phyloP scores from a whole-genome alignment of 2,888 invertebrate genomes.

The Nomada hirtipes region DNA sequence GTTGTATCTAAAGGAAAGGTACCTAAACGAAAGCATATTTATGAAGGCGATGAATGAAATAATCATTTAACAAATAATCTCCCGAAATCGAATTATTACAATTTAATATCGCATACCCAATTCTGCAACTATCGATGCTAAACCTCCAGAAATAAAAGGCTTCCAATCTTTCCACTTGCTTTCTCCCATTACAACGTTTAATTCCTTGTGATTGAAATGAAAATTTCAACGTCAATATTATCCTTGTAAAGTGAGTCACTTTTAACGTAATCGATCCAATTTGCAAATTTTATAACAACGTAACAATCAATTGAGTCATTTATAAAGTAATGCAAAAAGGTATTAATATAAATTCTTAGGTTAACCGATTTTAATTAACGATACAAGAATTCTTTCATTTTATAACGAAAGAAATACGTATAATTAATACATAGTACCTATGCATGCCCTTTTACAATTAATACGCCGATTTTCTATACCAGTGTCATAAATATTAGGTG shows the following conservation, averaged over 20 bases:
- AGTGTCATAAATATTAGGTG: neutral
- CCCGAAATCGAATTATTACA: neutral
- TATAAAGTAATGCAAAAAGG: neutral
- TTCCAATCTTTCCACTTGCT: slow-evolving; percentile 96
- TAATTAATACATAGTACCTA: neutral
- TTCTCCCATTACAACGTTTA: slow-evolving; percentile 88
- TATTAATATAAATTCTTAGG: slow-evolving; percentile 4
- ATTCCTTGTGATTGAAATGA: slow-evolving; percentile 13
- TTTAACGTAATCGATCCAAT: neutral
- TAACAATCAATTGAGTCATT: neutral
- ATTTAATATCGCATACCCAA: slow-evolving; percentile 88
- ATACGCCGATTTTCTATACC: neutral
- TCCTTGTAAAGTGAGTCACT: neutral
- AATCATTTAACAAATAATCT: neutral
- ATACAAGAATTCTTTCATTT: neutral
- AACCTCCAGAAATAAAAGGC: slow-evolving; percentile 97
- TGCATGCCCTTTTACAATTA: neutral
- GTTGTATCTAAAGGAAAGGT: slow-evolving; percentile 99
- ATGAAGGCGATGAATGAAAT: neutral
- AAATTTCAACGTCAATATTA: neutral
- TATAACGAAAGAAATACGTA: neutral
- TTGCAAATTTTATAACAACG: neutral
- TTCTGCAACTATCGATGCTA: slow-evolving; percentile 97
- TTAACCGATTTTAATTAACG: slow-evolving; percentile 5
- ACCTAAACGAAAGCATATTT: slow-evolving; percentile 85